Evolutionary conservation across 2,888 invertebrate species (phyloP), one percentile per base, ranked within the genome.

Genomic region (Lasioglossum calceatum): DNA sequence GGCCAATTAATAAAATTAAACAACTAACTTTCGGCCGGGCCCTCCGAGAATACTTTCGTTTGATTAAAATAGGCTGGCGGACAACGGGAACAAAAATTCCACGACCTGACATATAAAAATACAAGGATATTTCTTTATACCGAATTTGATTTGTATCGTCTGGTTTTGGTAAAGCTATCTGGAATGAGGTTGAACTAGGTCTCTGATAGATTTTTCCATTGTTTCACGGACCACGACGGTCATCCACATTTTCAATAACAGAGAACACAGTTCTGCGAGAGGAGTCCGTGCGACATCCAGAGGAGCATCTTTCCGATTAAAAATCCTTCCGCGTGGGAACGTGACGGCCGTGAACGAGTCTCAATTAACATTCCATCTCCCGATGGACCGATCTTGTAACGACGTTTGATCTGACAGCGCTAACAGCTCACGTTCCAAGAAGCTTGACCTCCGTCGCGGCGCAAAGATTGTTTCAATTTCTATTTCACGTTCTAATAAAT

Each of bases 381-480:
- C 32, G 67, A 72, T 23, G 39, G 23, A 4, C 23, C 16, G n/a
- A 19, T 58, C 64, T 58, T 12, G 19, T 23, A 27, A 36, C 19
- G 8, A 36, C 39, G 10, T 3, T 10, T 64, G 27, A n/a, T n/a
- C 47, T 27, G 27, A 27, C 27, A 27, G 5, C 27, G 5, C 23
- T 3, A 61, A 75, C n/a, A 64, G 50, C 19, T 54, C 27, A 39
- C 1, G 16, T 0, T 19, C 8, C 4, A 19, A n/a, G 50, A 36
- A n/a, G 16, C 73, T 72, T 23, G 54, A 79, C 79, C 76, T 76
- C 64, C 27, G 1, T 0, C 19, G 50, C 16, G 42, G 2, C 0
- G 23, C 61, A 16, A 79, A 44, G 19, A 85, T 84, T 74, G 70
- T 23, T 47, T 19, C 72, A 79, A 76, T 79, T 67, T 72, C 54